Conservation (phyloP, 2,888 invertebrate species). For the Agrilus mali region DNA sequence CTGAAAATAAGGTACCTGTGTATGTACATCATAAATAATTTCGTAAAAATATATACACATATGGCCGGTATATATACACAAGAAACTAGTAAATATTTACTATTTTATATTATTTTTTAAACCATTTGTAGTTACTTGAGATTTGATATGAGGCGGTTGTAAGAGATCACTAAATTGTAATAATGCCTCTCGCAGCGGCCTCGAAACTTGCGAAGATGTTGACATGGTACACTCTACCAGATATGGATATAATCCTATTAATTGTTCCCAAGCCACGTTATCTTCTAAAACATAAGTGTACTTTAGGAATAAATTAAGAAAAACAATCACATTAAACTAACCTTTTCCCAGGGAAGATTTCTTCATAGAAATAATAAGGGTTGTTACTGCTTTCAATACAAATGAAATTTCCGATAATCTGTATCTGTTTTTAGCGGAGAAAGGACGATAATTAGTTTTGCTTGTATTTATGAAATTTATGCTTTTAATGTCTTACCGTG, state of each 20-base stretch:
- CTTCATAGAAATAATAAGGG: conserved; percentile 82
- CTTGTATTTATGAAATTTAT: neutral
- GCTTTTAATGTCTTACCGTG: conserved; percentile 43
- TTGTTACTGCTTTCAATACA: conserved; percentile 87
- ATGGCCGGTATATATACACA: too few relatives aligned
- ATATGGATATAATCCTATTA: conserved; percentile 83
- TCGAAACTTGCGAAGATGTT: conserved; percentile 65
- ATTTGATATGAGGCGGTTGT: conserved; percentile 41
- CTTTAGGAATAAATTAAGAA: conserved; percentile 2
- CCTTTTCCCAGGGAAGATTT: conserved; percentile 80
- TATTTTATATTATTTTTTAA: conserved; percentile 9
- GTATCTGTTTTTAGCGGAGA: conserved; percentile 45
- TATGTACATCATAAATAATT: too few relatives aligned
- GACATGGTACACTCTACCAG: conserved; percentile 79
- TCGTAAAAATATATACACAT: too few relatives aligned
- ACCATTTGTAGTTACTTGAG: conserved; percentile 11
- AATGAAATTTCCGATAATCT: conserved; percentile 91
- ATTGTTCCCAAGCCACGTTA: conserved; percentile 81
- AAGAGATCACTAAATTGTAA: conserved; percentile 78
- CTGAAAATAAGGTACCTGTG: too few relatives aligned
- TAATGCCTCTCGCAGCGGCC: conserved; percentile 71
- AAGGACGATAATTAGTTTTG: conserved; percentile 4
- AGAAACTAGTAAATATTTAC: too few relatives aligned
- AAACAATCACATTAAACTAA: conserved; percentile 25
- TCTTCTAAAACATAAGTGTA: conserved; percentile 50